Conservation (phyloP, 1,140 invertebrate genomes). For the Pseudobourletiella spinata region DNA sequence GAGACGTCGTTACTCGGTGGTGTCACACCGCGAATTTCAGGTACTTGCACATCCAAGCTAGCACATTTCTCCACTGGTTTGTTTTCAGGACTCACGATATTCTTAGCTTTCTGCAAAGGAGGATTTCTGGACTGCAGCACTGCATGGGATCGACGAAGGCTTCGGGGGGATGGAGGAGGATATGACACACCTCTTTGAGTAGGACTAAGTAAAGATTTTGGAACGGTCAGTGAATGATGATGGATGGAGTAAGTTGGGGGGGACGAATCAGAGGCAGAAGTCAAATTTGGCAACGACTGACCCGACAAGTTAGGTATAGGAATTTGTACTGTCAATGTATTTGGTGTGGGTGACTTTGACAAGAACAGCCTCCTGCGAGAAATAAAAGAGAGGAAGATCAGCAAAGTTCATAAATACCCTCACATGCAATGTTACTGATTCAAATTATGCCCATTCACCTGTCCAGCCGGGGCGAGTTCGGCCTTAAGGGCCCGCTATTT, state of each 20-base stretch:
- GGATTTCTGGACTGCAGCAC: slow-evolving; percentile 63
- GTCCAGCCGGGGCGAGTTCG: slow-evolving; percentile 36
- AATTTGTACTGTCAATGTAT: slow-evolving; percentile 65
- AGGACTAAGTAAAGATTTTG: slow-evolving; percentile 30
- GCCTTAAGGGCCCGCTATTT: slow-evolving; percentile 16
- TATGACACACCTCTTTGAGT: slow-evolving; percentile 57
- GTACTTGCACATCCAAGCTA: slow-evolving; percentile 18
- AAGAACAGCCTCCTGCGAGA: slow-evolving; percentile 36
- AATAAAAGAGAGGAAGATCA: slow-evolving; percentile 40
- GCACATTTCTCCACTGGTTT: background rate
- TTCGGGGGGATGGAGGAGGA: slow-evolving; percentile 64
- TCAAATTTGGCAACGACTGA: slow-evolving; percentile 63
- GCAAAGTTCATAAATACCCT: background rate
- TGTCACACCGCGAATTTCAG: slow-evolving; percentile 36
- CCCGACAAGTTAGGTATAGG: slow-evolving; percentile 53
- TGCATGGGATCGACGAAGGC: slow-evolving; percentile 55
- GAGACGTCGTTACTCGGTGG: slow-evolving; percentile 35
- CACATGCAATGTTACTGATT: background rate
- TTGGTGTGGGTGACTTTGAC: slow-evolving; percentile 48
- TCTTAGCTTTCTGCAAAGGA: slow-evolving; percentile 45
- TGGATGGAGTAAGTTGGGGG: slow-evolving; percentile 41
- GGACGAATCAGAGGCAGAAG: slow-evolving; percentile 46
- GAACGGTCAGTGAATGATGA: slow-evolving; percentile 39
- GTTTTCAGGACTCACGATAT: slow-evolving; percentile 26
- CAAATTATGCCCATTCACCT: slow-evolving; percentile 17